Evolutionary conservation across 2,888 invertebrate genomes (phyloP).

Genomic region (Heliconius sara): DNA sequence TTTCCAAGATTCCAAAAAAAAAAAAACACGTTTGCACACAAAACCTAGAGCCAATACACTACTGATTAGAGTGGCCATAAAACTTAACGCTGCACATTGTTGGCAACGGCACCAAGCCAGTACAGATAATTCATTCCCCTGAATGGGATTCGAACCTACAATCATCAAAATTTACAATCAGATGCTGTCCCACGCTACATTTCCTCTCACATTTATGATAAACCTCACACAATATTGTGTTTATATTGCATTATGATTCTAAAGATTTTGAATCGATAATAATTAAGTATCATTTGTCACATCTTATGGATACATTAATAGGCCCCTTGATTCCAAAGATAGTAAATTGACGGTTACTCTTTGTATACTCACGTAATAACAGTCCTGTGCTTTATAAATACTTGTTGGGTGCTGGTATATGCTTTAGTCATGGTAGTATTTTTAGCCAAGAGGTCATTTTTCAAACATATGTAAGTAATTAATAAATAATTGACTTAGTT

Average conservation of each 20-base stretch:
- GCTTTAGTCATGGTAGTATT: constrained; percentile 37
- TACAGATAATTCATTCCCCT: too few species aligned
- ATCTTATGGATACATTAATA: constrained; percentile 15
- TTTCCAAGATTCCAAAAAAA: too few species aligned
- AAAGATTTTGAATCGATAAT: constrained; percentile 10
- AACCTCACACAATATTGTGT: not conserved
- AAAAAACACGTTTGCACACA: too few species aligned
- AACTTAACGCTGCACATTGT: too few species aligned
- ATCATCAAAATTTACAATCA: too few species aligned
- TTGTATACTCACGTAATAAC: constrained; percentile 58
- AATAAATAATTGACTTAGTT: not conserved
- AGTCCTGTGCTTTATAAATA: constrained; percentile 64
- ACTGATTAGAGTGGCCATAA: too few species aligned
- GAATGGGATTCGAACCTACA: too few species aligned
- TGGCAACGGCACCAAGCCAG: too few species aligned
- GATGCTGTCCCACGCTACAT: too few species aligned
- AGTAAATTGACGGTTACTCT: constrained; percentile 59
- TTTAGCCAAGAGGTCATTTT: constrained; percentile 5
- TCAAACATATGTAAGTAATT: constrained; percentile 3
- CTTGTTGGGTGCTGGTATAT: constrained; percentile 40
- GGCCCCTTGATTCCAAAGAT: constrained; percentile 45
- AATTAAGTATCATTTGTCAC: constrained; percentile 21
- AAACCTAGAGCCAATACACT: too few species aligned
- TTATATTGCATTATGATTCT: not conserved
- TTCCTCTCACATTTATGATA: too few species aligned